Evolutionary conservation across 2,113 vertebrate genomes (phyloP).

Genomic region (Rana temporaria): DNA sequence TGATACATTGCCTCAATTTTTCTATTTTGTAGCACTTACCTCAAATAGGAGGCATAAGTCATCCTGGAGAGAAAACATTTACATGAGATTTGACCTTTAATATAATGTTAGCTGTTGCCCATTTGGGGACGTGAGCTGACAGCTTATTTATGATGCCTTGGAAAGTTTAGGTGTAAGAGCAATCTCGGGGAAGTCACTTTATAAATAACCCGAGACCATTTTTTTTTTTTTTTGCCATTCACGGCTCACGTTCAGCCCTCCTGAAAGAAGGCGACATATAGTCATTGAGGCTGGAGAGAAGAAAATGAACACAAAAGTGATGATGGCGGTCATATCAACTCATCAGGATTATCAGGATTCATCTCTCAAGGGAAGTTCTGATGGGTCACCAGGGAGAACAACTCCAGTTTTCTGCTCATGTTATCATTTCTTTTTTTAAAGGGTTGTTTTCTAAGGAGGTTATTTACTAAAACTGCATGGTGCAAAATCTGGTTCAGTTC

Average conservation of each 20-base stretch:
- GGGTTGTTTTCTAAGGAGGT: too few relatives aligned
- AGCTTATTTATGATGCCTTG: constrained; percentile 66
- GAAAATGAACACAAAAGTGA: not conserved
- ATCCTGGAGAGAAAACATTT: constrained; percentile 72
- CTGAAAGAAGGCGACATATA: constrained; percentile 1
- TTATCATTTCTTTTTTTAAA: too few relatives aligned
- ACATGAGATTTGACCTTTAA: constrained; percentile 73
- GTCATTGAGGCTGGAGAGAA: not conserved
- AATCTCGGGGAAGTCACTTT: constrained; percentile 65
- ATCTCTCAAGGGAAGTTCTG: too few relatives aligned
- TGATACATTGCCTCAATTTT: constrained; percentile 62
- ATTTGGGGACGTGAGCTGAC: constrained; percentile 67
- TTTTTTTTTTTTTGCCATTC: not conserved
- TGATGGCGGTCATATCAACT: not conserved
- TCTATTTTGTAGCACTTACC: constrained; percentile 65
- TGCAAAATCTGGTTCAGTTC: too few relatives aligned
- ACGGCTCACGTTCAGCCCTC: constrained; percentile 18
- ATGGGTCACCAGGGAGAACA: too few relatives aligned
- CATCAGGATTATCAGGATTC: too few relatives aligned
- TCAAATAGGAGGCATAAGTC: constrained; percentile 75
- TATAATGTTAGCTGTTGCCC: constrained; percentile 65
- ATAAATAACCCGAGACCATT: constrained; percentile 40
- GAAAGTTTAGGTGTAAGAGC: constrained; percentile 71
- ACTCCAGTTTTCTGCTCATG: too few relatives aligned
- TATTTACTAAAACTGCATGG: too few relatives aligned